These are phyloP conservation scores for Lethenteron camtschaticum DNA, from an alignment of 2,113 vertebrate genomes.

Conservation along the genomic window DNA sequence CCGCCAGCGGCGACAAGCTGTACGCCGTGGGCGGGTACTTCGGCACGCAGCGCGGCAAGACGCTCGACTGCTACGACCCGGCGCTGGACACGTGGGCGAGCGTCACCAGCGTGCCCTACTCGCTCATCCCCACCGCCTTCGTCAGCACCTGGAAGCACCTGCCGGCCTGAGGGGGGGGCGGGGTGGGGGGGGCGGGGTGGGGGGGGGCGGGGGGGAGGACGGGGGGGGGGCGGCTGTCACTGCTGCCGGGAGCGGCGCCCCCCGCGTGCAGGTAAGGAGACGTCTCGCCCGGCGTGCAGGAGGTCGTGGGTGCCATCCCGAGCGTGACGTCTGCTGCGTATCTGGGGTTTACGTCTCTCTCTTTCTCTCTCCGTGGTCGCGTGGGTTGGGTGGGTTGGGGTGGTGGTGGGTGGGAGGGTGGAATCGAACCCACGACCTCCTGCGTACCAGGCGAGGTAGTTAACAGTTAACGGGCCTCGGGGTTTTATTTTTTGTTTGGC, in stretches of 20 bases:
- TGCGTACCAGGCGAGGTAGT: too few species aligned
- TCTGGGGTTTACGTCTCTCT: too few species aligned
- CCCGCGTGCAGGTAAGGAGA: too few species aligned
- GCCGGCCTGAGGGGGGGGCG: slow-evolving; percentile 28
- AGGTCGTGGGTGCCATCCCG: too few species aligned
- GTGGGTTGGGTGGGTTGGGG: too few species aligned
- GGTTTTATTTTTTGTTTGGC: too few species aligned
- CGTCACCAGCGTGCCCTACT: slow-evolving; percentile 82
- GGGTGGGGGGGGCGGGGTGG: not conserved
- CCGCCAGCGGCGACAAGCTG: slow-evolving; percentile 76
- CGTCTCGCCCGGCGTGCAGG: too few species aligned
- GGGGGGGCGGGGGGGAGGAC: not conserved
- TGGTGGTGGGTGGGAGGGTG: too few species aligned
- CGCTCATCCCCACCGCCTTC: slow-evolving; percentile 75
- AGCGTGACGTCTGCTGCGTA: too few species aligned
- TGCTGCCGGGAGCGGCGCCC: not conserved
- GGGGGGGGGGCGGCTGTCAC: not conserved
- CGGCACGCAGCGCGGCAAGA: slow-evolving; percentile 78
- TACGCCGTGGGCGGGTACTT: slow-evolving; percentile 88
- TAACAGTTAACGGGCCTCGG: too few species aligned
- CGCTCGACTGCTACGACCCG: slow-evolving; percentile 76
- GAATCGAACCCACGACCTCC: too few species aligned
- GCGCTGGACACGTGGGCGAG: slow-evolving; percentile 66
- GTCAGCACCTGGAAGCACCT: slow-evolving; percentile 93
- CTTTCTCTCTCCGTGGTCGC: too few species aligned